Base-by-base conservation (phyloP, 1,140 invertebrate genomes). In the Nixonia krombeini region DNA sequence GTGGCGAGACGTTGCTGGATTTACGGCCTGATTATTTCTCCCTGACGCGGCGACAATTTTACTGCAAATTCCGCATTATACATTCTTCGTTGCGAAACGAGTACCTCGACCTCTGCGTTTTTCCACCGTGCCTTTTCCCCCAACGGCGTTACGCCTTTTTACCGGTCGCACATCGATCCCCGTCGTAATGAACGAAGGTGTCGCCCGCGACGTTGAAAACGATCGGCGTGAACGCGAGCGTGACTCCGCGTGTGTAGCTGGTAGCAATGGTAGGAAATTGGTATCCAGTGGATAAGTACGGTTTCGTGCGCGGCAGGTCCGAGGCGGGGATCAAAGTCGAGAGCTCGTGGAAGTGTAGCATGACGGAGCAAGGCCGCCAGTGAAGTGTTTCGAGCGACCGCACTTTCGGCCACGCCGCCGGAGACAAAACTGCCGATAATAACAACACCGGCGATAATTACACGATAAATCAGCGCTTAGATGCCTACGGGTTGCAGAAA, bases 331-430 rank as follows among this genome's bases (percentile, higher is more conserved):
- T 62, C 50, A 53, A 49, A 63, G 51, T 55, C 59, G 51, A 46
- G 46, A 31, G 3, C 16, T 29, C 37, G 35, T 50, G 46, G 42
- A 56, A 56, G 50, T 51, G 18, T 28, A 64, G 52, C 37, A 51
- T n/a, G n/a, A n/a, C n/a, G n/a, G n/a, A 28, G 50, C 63, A 58
- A 58, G 63, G 63, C 28, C 49, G 42, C 35, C 16, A 37, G 29
- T 58, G 49, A 66, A 65, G 53, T 52, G 62, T 57, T 46, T 53
- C 53, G 49, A 53, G 57, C 53, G 47, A 10, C 12, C 29, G 29
- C 12, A 50, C 63, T 66, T 66, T 66, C 63, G 63, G 63, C 35
- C 55, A 66, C 42, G 9, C n/a, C 25, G 25, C 25, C 4, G 9
- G 25, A 26, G 25, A 9, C 38, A 46, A 47, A 45, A 57, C 55